Conservation (phyloP, 2,113 vertebrate genomes). For the Mohoua ochrocephala region DNA sequence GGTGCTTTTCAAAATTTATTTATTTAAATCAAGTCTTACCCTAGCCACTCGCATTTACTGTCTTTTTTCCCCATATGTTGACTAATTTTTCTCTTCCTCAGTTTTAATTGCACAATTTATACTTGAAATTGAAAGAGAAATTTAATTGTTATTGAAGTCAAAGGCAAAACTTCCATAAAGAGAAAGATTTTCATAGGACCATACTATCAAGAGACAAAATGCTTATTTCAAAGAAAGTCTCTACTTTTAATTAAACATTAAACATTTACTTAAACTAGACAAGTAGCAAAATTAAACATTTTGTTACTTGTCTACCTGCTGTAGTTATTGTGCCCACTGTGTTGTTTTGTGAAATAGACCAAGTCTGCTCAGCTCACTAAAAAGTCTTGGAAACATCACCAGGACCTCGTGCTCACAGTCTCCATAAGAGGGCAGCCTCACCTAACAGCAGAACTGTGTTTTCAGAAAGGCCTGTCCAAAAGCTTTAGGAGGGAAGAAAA, state of each 20-base stretch:
- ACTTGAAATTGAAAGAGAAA: neutral
- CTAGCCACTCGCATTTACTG: neutral
- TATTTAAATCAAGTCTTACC: neutral
- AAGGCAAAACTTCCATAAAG: neutral
- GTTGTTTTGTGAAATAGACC: neutral
- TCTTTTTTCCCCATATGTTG: neutral
- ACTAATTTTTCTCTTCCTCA: neutral
- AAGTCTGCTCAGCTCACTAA: neutral
- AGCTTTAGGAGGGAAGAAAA: neutral
- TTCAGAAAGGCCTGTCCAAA: neutral
- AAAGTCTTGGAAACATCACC: neutral
- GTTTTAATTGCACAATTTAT: neutral
- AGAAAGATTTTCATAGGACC: neutral
- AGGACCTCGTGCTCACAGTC: neutral
- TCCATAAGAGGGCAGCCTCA: constrained; percentile 31
- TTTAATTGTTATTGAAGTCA: neutral
- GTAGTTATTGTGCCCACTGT: neutral
- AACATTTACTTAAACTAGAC: neutral
- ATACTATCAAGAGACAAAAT: neutral
- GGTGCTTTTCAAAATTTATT: neutral
- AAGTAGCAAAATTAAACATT: neutral
- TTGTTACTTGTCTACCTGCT: neutral
- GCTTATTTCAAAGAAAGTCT: neutral
- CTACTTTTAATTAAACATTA: neutral
- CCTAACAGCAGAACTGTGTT: neutral